phyloP scores from a whole-genome alignment of 2,888 invertebrate genomes.

The Pyrrhosoma nymphula region DNA sequence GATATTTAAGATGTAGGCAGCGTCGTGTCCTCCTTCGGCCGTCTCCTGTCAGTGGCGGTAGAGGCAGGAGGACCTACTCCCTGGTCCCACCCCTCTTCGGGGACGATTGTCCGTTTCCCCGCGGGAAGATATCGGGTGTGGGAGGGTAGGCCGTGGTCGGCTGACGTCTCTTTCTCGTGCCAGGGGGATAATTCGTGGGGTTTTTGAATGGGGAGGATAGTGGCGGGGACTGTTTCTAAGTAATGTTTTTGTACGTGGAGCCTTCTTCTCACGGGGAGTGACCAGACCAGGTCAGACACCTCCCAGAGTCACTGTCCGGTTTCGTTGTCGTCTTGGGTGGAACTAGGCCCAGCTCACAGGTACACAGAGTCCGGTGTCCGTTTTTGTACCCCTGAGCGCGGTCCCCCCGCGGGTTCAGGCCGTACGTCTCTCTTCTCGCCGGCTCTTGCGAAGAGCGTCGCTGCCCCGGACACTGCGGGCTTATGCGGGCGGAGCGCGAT shows the following conservation, averaged over 20 bases:
- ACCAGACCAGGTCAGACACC: too few species aligned
- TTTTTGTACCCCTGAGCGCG: too few species aligned
- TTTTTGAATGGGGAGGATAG: background rate
- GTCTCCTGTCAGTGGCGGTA: background rate
- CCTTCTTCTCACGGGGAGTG: too few species aligned
- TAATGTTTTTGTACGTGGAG: too few species aligned
- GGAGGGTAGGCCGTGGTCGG: background rate
- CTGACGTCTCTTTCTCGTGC: background rate
- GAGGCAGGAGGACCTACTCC: background rate
- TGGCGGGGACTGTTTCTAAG: too few species aligned
- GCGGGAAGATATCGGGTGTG: background rate
- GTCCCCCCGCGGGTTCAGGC: too few species aligned
- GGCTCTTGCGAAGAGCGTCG: background rate
- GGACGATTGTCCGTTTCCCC: background rate
- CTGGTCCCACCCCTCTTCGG: background rate
- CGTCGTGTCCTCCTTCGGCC: background rate
- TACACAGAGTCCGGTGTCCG: too few species aligned
- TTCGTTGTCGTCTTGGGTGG: too few species aligned
- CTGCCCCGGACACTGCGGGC: conserved; percentile 41
- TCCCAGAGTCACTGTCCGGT: too few species aligned
- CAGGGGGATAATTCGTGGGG: background rate
- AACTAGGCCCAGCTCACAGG: too few species aligned
- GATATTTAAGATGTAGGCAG: background rate
- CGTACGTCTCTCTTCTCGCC: too few species aligned
- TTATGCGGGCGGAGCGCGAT: conserved; percentile 9